Evolutionary conservation across 2,888 invertebrate species (phyloP).

Genomic region (Diogma glabrata): DNA sequence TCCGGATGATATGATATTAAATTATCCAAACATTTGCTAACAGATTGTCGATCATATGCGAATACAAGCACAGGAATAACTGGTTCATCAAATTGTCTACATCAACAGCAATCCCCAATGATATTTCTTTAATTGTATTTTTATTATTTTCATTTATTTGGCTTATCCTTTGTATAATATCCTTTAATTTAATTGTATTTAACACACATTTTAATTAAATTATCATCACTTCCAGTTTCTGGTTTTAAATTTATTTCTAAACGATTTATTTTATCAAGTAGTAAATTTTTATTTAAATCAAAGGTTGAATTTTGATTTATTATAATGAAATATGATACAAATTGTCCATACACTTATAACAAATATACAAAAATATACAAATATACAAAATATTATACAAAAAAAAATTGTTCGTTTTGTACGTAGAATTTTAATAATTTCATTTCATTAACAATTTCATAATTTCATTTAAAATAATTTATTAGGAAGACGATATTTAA

Average conservation of each 20-base stretch:
- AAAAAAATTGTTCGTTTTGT: slow-evolving; percentile 31
- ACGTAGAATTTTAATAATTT: too few relatives aligned
- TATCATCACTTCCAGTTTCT: slow-evolving; percentile 15
- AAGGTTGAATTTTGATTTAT: slow-evolving; percentile 25
- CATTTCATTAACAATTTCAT: too few relatives aligned
- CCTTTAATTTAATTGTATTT: slow-evolving; percentile 13
- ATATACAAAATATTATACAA: too few relatives aligned
- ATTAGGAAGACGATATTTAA: neutral
- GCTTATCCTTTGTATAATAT: slow-evolving; percentile 8
- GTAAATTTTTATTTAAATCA: slow-evolving; percentile 11
- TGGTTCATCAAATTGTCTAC: slow-evolving; percentile 33
- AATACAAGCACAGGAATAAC: slow-evolving; percentile 84
- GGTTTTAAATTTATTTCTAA: slow-evolving; percentile 17
- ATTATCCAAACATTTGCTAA: slow-evolving; percentile 78
- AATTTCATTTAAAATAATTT: slow-evolving; percentile 17
- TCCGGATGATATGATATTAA: slow-evolving; percentile 75
- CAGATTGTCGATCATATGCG: slow-evolving; percentile 87
- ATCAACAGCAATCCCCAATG: too few relatives aligned
- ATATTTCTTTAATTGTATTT: slow-evolving; percentile 13
- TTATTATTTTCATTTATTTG: slow-evolving; percentile 3
- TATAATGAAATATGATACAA: slow-evolving; percentile 31
- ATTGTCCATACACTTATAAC: slow-evolving; percentile 33
- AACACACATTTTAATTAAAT: slow-evolving; percentile 16
- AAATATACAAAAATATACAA: too few relatives aligned
- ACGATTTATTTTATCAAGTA: slow-evolving; percentile 16